Evolutionary conservation across 2,797 vertebrate genomes (phyloP).

Genomic region (Furcifer pardalis): DNA sequence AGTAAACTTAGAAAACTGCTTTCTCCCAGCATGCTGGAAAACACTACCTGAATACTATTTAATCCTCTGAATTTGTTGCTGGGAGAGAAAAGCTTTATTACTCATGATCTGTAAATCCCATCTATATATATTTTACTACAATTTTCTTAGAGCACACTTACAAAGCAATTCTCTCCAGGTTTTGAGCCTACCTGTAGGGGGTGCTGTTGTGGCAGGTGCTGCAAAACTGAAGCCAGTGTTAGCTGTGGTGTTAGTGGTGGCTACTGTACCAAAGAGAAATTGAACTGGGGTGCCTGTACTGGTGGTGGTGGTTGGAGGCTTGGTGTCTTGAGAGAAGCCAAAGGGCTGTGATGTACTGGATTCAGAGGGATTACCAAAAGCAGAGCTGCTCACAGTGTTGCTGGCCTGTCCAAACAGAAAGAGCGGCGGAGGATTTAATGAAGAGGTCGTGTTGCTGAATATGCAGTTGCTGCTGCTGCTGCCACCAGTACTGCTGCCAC

Average conservation of each 20-base stretch:
- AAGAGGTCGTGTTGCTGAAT: conserved; percentile 79
- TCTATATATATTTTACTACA: not conserved
- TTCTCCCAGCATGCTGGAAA: not conserved
- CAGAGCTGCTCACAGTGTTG: conserved; percentile 75
- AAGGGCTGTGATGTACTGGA: conserved; percentile 81
- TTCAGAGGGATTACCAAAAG: conserved; percentile 78
- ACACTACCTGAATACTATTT: not conserved
- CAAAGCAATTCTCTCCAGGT: not conserved
- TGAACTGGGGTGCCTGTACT: conserved; percentile 71
- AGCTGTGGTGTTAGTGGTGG: conserved; percentile 68
- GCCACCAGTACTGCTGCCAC: conserved; percentile 56
- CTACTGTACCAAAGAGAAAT: conserved; percentile 84
- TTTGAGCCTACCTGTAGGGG: conserved; percentile 82
- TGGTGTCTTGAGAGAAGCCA: conserved; percentile 86
- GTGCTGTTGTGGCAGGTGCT: conserved; percentile 74
- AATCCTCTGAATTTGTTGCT: not conserved
- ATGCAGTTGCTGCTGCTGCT: conserved; percentile 73
- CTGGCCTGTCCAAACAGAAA: conserved; percentile 89
- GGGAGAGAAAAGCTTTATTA: not conserved
- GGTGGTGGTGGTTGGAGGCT: conserved; percentile 78
- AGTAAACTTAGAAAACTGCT: not conserved
- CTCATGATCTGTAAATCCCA: not conserved
- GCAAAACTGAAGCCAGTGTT: conserved; percentile 85
- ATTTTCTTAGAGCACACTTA: not conserved
- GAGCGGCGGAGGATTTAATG: conserved; percentile 72